These are phyloP conservation scores for Leptopilina myrica DNA, from an alignment of 2,888 invertebrate species.

Conservation along the genomic window DNA sequence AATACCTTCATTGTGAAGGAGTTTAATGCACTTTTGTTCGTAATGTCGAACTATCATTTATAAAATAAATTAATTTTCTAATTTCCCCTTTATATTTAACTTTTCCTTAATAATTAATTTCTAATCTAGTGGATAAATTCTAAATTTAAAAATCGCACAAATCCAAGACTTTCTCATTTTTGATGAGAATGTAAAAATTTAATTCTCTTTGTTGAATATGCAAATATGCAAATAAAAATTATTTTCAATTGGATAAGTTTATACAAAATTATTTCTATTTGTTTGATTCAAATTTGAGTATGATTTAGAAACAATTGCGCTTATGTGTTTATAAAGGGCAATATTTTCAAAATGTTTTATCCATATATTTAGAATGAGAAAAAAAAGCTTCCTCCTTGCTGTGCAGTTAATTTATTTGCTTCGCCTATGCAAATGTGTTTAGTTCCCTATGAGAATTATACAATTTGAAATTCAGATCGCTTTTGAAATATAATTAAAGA, in stretches of 20 bases:
- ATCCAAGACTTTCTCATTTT: too few species aligned
- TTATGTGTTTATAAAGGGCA: too few species aligned
- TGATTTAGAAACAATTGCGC: too few species aligned
- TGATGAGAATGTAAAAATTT: too few species aligned
- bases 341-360: not conserved
- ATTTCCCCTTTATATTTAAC: not conserved
- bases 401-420: not conserved
- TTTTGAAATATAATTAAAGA: constrained; percentile 10
- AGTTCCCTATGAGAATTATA: constrained; percentile 4
- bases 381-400: not conserved
- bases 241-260: too few species aligned
- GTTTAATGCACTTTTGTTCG: constrained; percentile 6
- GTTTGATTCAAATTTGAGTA: too few species aligned
- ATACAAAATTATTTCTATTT: too few species aligned
- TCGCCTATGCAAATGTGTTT: not conserved
- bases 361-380: not conserved
- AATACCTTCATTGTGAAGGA: constrained; percentile 2
- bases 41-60: not conserved
- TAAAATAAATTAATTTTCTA: not conserved
- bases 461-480: constrained; percentile 12
- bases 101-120: not conserved
- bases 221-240: not conserved
- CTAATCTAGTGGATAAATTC: not conserved
- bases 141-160: too few species aligned
- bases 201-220: not conserved